Evolutionary conservation across 2,113 vertebrate genomes (phyloP), one percentile per base, ranked within the genome.

Genomic region (Pavo muticus): DNA sequence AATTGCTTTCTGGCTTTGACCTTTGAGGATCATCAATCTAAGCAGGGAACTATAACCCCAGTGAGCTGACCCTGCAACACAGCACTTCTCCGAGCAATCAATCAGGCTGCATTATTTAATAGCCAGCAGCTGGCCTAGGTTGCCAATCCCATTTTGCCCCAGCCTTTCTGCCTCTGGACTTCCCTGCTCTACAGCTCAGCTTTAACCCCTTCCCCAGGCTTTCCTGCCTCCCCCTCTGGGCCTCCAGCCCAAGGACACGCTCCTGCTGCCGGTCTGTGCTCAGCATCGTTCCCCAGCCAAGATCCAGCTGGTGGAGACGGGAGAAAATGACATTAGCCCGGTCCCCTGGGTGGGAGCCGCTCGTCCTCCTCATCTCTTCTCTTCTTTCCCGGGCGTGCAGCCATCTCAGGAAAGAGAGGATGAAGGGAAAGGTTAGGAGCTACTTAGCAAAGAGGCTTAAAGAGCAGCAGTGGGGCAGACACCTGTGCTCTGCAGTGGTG

Each of bases 11-110:
- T 95, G 93, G 88, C 87, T 88, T 73, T 19, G 92, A 97, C 97
- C 97, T 97, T 97, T 90, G 93, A 97, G 95, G 92, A 87, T 80
- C 96, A 94, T 97, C 96, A 84, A 45, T 95, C 96, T 97, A 71
- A 79, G 81, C 76, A 60, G 96, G 81, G 96, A 92, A 84, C 89
- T 84, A 56, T 93, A 91, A 88, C 94, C 94, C 70, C 83, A 77
- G 95, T 81, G 37, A 57, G 94, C 94, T 91, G 96, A 95, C 92
- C 97, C 96, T 0, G 0, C 77, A 61, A 54, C 88, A 72, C 96
- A 93, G 94, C 95, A 56, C 84, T 96, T 92, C 83, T 23, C 74
- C 83, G 94, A 83, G 77, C 93, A 96, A 96, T 96, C 97, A 95
- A 95, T 96, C 96, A 90, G 91, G 91, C 94, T 93, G 95, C 94